Evolutionary conservation across 2,888 invertebrate genomes (phyloP), one percentile per base, ranked within the genome.

Genomic region (Ganaspis brasiliensis): DNA sequence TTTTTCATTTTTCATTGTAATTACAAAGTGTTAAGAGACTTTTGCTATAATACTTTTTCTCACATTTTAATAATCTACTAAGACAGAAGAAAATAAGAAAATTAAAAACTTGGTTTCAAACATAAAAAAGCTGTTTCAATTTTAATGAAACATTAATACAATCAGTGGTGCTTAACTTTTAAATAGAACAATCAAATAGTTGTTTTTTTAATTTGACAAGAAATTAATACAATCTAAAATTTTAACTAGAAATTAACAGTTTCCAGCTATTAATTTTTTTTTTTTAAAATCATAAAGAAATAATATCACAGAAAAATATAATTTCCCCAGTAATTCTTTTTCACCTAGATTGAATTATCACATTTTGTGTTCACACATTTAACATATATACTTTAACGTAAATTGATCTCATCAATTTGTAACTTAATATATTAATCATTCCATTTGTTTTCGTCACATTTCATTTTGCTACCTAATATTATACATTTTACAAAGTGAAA

Each of bases 221-320:
- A n/a, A n/a, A n/a, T n/a, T n/a, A n/a, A n/a, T n/a, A n/a, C n/a
- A n/a, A n/a, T n/a, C n/a, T n/a, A n/a, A n/a, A n/a, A n/a, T n/a
- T n/a, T n/a, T n/a, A n/a, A n/a, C n/a, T n/a, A n/a, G n/a, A n/a
- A n/a, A n/a, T n/a, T n/a, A n/a, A n/a, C n/a, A n/a, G n/a, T n/a
- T n/a, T n/a, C n/a, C n/a, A n/a, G n/a, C n/a, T n/a, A n/a, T n/a
- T n/a, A n/a, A n/a, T 40, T 67, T 67, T 40, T 40, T 12, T 21
- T 35, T 2, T 5, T 24, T 45, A 24, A 67, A 67, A 67, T 45
- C 19, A 67, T 40, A 45, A 67, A 37, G 9, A n/a, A n/a, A 24
- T 40, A 45, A 67, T 67, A 67, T 67, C 67, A 67, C 67, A 67
- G 67, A 40, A 67, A 12, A 67, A 45, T 24, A 26, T 24, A 67